Conservation (phyloP, 2,797 vertebrate genomes). For the Notolepis coatsorum region DNA sequence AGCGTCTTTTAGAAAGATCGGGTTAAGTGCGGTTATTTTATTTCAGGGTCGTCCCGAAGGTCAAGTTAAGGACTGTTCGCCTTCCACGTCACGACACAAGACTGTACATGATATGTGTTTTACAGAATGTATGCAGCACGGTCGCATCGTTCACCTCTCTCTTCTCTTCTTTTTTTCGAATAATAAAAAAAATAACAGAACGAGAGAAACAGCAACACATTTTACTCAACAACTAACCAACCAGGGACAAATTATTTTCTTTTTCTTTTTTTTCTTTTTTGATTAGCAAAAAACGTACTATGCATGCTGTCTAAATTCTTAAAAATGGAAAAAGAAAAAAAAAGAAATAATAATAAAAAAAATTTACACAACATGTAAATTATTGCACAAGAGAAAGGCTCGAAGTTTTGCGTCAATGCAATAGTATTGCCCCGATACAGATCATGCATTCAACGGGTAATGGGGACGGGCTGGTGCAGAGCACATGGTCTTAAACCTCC, state of each 20-base stretch:
- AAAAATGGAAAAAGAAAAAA: constrained; percentile 83
- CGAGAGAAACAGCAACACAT: constrained; percentile 96
- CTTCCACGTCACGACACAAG: constrained; percentile 95
- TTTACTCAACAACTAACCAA: constrained; percentile 99
- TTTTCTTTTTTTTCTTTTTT: constrained; percentile 66
- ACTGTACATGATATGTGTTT: constrained; percentile 99
- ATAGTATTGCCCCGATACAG: constrained; percentile 99
- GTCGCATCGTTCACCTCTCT: constrained; percentile 84
- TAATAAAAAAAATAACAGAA: constrained; percentile 91
- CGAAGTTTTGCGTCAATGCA: constrained; percentile 99
- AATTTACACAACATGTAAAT: constrained; percentile 99
- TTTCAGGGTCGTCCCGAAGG: constrained; percentile 87
- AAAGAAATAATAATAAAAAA: constrained; percentile 76
- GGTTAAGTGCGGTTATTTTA: constrained; percentile 91
- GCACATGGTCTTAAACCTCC: constrained; percentile 94
- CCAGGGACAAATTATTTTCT: constrained; percentile 92
- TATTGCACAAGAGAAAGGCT: constrained; percentile 99
- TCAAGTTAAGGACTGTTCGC: constrained; percentile 88
- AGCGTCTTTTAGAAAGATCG: constrained; percentile 85
- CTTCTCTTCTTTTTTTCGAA: constrained; percentile 86
- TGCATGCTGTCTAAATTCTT: constrained; percentile 98
- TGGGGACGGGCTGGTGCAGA: constrained; percentile 95
- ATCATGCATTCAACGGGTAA: constrained; percentile 99
- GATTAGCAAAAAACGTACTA: constrained; percentile 99
- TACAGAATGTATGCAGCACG: constrained; percentile 98